These are phyloP conservation scores for Alligator sinensis DNA, from an alignment of 2,113 vertebrate genomes.

Conservation along the genomic window DNA sequence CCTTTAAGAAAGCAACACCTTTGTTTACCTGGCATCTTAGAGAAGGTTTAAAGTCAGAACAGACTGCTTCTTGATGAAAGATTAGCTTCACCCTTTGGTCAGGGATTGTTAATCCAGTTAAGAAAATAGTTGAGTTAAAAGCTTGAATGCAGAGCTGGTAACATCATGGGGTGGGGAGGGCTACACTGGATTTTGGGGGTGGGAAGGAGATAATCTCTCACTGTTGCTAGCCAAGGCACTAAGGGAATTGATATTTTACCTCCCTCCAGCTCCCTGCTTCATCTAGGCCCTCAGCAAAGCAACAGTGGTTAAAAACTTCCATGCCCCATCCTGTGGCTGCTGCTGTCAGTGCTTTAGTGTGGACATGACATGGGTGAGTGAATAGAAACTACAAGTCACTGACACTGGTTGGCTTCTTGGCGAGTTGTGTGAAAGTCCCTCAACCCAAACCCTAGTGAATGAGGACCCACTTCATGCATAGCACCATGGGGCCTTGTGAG, in stretches of 20 bases:
- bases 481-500: not conserved
- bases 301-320: not conserved
- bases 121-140: not conserved
- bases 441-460: not conserved
- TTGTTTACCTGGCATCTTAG: not conserved
- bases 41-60: not conserved
- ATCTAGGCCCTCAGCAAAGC: not conserved
- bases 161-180: too few species aligned
- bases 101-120: not conserved
- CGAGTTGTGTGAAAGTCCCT: not conserved
- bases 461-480: not conserved
- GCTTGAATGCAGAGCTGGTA: not conserved
- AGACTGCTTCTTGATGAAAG: not conserved
- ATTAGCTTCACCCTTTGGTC: not conserved
- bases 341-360: not conserved
- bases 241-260: not conserved
- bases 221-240: not conserved
- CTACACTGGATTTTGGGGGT: not conserved
- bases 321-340: not conserved
- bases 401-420: not conserved
- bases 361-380: not conserved
- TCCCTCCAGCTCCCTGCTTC: not conserved
- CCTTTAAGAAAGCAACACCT: not conserved
- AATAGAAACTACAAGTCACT: not conserved
- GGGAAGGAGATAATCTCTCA: not conserved